phyloP scores from a whole-genome alignment of 2,888 invertebrate genomes.

The Chrysodeixis includens region DNA sequence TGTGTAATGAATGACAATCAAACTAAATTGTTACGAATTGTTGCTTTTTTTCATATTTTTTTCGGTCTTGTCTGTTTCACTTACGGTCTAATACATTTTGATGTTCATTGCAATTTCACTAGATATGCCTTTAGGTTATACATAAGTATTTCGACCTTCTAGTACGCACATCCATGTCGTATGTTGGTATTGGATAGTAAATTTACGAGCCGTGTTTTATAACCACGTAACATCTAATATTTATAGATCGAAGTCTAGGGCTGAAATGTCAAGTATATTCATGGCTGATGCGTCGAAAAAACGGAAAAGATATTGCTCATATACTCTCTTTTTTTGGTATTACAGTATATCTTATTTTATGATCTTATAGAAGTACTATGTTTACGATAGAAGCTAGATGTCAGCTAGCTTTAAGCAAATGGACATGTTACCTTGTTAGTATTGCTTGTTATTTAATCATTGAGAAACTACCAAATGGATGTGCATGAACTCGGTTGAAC shows the following conservation, averaged over 20 bases:
- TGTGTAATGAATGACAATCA: too few species aligned
- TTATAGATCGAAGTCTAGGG: constrained; percentile 39
- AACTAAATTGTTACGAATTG: too few species aligned
- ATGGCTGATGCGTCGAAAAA: constrained; percentile 21
- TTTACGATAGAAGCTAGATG: not conserved
- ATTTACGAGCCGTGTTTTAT: constrained; percentile 53
- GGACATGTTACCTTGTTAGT: not conserved
- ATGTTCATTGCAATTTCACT: too few species aligned
- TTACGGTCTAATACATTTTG: too few species aligned
- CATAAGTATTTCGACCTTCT: constrained; percentile 9
- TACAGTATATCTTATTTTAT: not conserved
- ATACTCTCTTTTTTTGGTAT: not conserved
- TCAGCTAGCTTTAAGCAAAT: too few species aligned
- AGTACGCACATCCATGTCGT: constrained; percentile 27
- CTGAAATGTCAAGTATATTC: constrained; percentile 45
- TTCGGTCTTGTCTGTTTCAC: too few species aligned
- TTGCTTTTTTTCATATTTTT: too few species aligned
- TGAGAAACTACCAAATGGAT: too few species aligned
- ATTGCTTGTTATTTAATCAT: not conserved
- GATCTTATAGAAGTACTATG: not conserved
- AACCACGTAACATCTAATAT: constrained; percentile 50
- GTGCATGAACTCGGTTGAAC: too few species aligned
- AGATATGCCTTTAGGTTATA: constrained; percentile 6
- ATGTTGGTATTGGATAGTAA: constrained; percentile 46
- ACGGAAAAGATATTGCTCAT: constrained; percentile 14